Conservation (phyloP, 2,113 vertebrate species). For the Tamias sibiricus region DNA sequence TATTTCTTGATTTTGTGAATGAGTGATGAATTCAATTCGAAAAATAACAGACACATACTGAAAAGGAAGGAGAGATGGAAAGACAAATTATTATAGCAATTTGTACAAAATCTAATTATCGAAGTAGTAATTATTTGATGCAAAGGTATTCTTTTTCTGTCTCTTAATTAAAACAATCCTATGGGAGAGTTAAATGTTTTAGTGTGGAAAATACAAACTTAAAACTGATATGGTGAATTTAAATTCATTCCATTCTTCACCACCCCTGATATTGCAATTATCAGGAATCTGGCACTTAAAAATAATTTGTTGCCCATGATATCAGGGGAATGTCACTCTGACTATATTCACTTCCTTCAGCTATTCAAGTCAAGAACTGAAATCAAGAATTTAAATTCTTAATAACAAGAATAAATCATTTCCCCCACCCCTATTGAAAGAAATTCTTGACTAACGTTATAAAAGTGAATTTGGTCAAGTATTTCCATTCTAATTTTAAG, state of each 20-base stretch:
- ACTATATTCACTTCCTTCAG: background rate
- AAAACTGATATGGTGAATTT: background rate
- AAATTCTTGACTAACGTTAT: constrained; percentile 21
- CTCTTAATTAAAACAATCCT: background rate
- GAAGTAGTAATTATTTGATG: background rate
- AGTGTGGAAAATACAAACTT: background rate
- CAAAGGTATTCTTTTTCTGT: background rate
- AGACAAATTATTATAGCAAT: background rate
- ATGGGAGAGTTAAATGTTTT: background rate
- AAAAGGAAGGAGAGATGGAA: background rate
- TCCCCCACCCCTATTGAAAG: background rate
- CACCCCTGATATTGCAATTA: background rate
- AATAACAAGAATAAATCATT: background rate
- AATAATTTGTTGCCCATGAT: background rate
- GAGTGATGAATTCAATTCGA: background rate
- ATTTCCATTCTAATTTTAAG: constrained; percentile 54
- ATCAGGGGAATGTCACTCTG: background rate
- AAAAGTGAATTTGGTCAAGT: constrained; percentile 51
- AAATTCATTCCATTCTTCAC: background rate
- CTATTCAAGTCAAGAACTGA: background rate
- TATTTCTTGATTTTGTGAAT: constrained; percentile 3
- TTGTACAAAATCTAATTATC: background rate
- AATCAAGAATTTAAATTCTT: constrained; percentile 16
- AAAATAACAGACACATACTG: background rate
- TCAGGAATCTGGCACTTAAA: background rate